Evolutionary conservation across 2,888 invertebrate genomes (phyloP).

Genomic region (Suillia variegata): DNA sequence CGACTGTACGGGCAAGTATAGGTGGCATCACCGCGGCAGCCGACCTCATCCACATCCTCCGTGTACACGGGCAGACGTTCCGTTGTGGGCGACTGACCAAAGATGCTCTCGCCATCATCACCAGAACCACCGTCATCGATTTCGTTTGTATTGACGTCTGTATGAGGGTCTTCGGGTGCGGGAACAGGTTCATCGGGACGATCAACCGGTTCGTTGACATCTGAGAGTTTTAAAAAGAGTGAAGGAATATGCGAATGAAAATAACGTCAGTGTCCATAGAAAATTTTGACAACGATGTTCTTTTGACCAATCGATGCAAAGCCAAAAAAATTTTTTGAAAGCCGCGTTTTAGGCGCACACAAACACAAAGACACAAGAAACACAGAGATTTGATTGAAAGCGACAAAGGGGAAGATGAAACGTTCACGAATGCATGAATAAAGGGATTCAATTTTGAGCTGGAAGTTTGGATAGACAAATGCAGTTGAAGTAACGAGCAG

Average conservation of each 20-base stretch:
- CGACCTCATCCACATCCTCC: constrained; percentile 16
- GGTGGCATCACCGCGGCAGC: constrained; percentile 54
- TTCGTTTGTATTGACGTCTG: too few relatives aligned
- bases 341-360: too few relatives aligned
- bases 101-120: constrained; percentile 21
- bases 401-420: too few relatives aligned
- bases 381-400: too few relatives aligned
- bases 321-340: too few relatives aligned
- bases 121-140: constrained; percentile 41
- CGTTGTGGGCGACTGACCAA: constrained; percentile 23
- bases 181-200: not conserved
- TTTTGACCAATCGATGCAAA: too few relatives aligned
- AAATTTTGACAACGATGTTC: not conserved
- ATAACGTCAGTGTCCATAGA: too few relatives aligned
- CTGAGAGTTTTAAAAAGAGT: not conserved
- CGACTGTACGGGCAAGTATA: constrained; percentile 45
- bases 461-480: too few relatives aligned
- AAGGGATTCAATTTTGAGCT: too few relatives aligned
- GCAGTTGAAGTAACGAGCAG: too few relatives aligned
- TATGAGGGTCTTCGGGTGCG: not conserved
- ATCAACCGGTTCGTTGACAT: not conserved
- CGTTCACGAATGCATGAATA: too few relatives aligned
- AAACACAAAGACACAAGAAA: too few relatives aligned
- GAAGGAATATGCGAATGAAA: not conserved
- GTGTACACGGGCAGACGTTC: constrained; percentile 31